Conservation (phyloP, 2,113 vertebrate genomes). For the Etheostoma cragini region DNA sequence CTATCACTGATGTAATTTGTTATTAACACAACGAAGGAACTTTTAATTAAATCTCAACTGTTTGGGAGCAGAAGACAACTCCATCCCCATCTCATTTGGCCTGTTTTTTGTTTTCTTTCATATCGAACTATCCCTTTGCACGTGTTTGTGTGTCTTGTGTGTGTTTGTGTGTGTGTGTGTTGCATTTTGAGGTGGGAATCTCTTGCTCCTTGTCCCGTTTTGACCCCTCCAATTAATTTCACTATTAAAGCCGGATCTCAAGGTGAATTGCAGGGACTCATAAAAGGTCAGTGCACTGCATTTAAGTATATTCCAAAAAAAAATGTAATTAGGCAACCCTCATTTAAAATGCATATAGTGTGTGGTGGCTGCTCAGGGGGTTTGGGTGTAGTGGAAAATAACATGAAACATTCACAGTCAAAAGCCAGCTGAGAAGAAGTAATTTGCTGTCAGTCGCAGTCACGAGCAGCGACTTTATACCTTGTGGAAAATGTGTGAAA, state of each 20-base stretch:
- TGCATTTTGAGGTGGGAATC: conserved; percentile 23
- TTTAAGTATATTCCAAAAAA: conserved; percentile 76
- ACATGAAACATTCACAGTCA: conserved; percentile 68
- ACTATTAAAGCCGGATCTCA: conserved; percentile 67
- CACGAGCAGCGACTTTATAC: conserved; percentile 12
- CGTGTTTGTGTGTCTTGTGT: background rate
- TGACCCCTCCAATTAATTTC: conserved; percentile 70
- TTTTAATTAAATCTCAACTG: conserved; percentile 81
- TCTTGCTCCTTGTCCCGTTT: conserved; percentile 50
- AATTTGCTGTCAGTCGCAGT: conserved; percentile 46
- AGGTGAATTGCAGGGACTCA: conserved; percentile 67
- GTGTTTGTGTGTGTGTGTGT: background rate
- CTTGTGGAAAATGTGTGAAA: conserved; percentile 15
- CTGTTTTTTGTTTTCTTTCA: conserved; percentile 55
- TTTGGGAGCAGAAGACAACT: conserved; percentile 66
- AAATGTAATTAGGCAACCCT: conserved; percentile 72
- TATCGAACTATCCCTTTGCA: conserved; percentile 26
- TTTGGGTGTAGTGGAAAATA: conserved; percentile 60
- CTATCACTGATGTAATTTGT: conserved; percentile 74
- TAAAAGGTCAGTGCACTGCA: conserved; percentile 68
- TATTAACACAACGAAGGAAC: conserved; percentile 74
- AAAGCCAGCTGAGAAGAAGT: conserved; percentile 55
- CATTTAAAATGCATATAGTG: conserved; percentile 70
- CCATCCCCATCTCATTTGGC: conserved; percentile 60
- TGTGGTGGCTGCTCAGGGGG: conserved; percentile 58